These are phyloP conservation scores for Aricia agestis DNA, from an alignment of 1,140 invertebrate genomes.

Conservation along the genomic window DNA sequence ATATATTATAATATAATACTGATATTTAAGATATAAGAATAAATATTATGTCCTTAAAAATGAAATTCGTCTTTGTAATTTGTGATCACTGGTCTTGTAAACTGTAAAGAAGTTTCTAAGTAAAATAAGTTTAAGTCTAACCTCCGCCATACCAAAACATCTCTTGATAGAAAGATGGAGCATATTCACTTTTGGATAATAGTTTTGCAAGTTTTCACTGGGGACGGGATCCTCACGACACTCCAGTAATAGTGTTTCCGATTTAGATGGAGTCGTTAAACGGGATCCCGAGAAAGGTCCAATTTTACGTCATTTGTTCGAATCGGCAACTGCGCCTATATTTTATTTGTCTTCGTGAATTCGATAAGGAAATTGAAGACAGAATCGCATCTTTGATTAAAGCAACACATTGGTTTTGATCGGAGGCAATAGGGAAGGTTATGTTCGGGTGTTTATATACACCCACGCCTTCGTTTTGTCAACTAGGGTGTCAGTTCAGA, in stretches of 20 bases:
- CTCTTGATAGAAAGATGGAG: not conserved
- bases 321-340: constrained; percentile 1
- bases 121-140: too few species aligned
- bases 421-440: not conserved
- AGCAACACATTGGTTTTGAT: not conserved
- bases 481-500: too few species aligned
- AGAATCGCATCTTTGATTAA: not conserved
- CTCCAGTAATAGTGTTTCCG: not conserved
- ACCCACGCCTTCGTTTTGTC: too few species aligned
- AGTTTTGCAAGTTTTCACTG: not conserved
- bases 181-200: not conserved
- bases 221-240: not conserved
- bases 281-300: not conserved
- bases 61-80: too few species aligned
- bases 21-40: too few species aligned
- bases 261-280: constrained; percentile 3
- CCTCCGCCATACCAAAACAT: too few species aligned
- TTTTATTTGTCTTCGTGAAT: constrained; percentile 5
- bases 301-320: constrained; percentile 9
- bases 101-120: too few species aligned
- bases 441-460: not conserved
- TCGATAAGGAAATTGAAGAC: not conserved
- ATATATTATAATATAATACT: too few species aligned
- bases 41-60: too few species aligned
- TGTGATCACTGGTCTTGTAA: too few species aligned